Base-by-base conservation (phyloP, 2,113 vertebrate genomes). In the Epinephelus cyanopodus region DNA sequence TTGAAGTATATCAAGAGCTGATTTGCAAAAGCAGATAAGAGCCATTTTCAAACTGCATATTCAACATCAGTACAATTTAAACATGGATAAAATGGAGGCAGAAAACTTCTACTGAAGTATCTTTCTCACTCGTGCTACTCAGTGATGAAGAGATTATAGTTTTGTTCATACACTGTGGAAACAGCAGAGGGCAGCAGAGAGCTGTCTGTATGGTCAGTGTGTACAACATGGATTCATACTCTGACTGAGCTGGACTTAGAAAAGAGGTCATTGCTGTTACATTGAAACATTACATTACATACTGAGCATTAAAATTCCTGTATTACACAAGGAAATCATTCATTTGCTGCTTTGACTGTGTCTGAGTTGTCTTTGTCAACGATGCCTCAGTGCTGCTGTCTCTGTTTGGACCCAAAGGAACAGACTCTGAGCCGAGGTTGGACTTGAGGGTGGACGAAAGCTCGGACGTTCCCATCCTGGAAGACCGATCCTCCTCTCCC, bases 371-470 rank as follows among this genome's bases (percentile, higher is more conserved):
- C 25, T 8, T 29, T 14, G 23, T 29, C 2, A 13, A 27, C 23
- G 54, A 10, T 56, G 56, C 45, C 62, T 91, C 63, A 74, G 68
- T 91, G 79, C 86, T 88, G 93, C 74, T 48, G 50, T 81, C 45
- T 83, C n/a, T 72, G 89, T 54, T 63, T 0, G 48, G 0, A 25
- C 25, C 69, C 25, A 21, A 47, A 99, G 98, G 97, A 87, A 97
- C 92, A 8, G 95, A 95, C 52, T 94, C 90, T 0, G 96, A 94
- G 85, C 87, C 94, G 42, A 98, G 93, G 87, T 91, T 92, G 90
- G 97, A 99, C 87, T 93, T 93, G 87, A 97, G 96, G 94, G 82
- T 92, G 74, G 98, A 99, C 2, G 98, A 99, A 63, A 97, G 95
- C 92, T 96, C 96, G 0, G 96, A 99, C 78, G 93, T 96, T 69